phyloP scores from a whole-genome alignment of 1,140 invertebrate species.

The Nomia melanderi region DNA sequence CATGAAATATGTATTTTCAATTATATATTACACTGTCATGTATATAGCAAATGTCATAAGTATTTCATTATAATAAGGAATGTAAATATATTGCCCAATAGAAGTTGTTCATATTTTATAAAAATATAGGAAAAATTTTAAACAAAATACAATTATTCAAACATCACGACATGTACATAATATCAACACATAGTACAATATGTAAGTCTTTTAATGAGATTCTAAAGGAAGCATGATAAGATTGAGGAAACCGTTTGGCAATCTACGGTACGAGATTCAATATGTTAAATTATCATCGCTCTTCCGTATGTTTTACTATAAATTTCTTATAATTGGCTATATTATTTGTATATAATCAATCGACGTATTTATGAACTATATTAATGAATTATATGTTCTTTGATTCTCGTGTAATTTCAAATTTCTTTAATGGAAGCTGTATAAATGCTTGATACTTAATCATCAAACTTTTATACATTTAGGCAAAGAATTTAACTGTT shows the following conservation, averaged over 20 bases:
- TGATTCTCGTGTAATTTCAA: background rate
- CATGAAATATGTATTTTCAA: slow-evolving; percentile 20
- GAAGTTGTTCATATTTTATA: background rate
- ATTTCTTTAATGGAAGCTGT: background rate
- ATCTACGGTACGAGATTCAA: background rate
- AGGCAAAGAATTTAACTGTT: slow-evolving; percentile 16
- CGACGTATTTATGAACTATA: slow-evolving; percentile 9
- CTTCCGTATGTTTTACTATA: background rate
- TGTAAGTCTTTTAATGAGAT: slow-evolving; percentile 9
- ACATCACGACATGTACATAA: too few species aligned
- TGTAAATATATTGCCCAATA: slow-evolving; percentile 5
- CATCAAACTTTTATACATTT: slow-evolving; percentile 8
- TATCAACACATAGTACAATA: too few species aligned
- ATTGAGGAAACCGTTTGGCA: background rate
- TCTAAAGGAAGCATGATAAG: slow-evolving; percentile 21
- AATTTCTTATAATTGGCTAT: background rate
- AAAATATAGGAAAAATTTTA: background rate
- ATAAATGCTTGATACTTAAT: background rate
- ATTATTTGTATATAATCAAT: background rate
- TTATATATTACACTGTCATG: background rate
- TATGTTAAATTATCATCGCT: slow-evolving; percentile 5
- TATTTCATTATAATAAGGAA: slow-evolving; percentile 6
- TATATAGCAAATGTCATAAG: background rate
- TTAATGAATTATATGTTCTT: background rate
- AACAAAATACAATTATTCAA: slow-evolving; percentile 5